Evolutionary conservation across 2,113 vertebrate genomes (phyloP).

Genomic region (Grus americana): DNA sequence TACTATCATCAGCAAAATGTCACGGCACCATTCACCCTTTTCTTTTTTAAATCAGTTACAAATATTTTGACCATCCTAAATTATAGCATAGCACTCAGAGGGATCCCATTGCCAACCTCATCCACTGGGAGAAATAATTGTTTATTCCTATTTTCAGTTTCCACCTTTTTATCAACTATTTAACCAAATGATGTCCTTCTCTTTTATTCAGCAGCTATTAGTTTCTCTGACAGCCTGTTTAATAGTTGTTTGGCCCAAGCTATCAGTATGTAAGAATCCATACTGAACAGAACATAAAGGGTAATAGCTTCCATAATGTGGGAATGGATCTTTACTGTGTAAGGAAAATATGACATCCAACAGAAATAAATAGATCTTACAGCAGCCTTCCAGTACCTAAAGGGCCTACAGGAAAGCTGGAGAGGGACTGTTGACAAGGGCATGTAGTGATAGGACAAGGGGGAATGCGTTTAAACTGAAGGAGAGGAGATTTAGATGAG

Average conservation of each 20-base stretch:
- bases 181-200: neutral
- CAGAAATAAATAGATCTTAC: too few species aligned
- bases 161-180: neutral
- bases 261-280: neutral
- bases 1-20: neutral
- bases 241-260: neutral
- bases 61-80: neutral
- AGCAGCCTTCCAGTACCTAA: too few species aligned
- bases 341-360: neutral
- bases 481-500: too few species aligned
- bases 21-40: accelerated
- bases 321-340: neutral
- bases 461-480: too few species aligned
- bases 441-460: too few species aligned
- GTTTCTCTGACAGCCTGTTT: neutral
- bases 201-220: neutral
- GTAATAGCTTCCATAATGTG: neutral
- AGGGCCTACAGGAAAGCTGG: too few species aligned
- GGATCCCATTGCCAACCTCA: accelerated
- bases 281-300: neutral
- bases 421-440: too few species aligned
- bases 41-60: neutral
- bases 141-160: neutral
- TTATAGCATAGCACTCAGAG: neutral
- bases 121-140: neutral